phyloP scores from a whole-genome alignment of 53 echinoderm and acorn worm species.

The Arbacia lixula region DNA sequence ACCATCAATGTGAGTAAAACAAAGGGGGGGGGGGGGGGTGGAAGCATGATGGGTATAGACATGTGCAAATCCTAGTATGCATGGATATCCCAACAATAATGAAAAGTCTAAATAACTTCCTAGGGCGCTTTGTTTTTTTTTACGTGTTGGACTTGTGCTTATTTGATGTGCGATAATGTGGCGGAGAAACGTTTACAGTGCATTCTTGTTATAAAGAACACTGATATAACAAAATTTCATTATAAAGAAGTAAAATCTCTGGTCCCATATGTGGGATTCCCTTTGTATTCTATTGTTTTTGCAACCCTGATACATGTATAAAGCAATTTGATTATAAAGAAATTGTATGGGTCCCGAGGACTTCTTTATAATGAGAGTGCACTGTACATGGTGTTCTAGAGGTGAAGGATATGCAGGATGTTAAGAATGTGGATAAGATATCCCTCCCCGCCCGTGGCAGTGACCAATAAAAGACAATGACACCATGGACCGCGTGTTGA shows the following conservation, averaged over 20 bases:
- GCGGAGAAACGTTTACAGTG: conserved; percentile 20
- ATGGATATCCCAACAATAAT: conserved; percentile 23
- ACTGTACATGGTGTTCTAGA: conserved; percentile 11
- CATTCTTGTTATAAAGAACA: conserved; percentile 14
- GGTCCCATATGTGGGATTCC: conserved; percentile 14
- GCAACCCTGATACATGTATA: conserved; percentile 9
- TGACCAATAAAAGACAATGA: conserved; percentile 16
- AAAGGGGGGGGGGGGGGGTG: conserved; percentile 4
- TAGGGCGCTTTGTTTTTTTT: conserved; percentile 3
- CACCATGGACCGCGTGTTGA: conserved; percentile 19
- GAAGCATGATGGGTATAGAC: conserved; percentile 24
- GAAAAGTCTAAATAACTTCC: conserved; percentile 33
- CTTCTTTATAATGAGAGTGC: conserved; percentile 13
- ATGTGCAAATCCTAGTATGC: conserved; percentile 40
- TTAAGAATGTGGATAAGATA: conserved; percentile 23
- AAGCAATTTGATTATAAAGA: conserved; percentile 12
- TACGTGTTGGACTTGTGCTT: neutral
- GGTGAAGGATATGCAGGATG: conserved; percentile 16
- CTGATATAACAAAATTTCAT: conserved; percentile 12
- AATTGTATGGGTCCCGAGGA: conserved; percentile 1
- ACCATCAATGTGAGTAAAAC: too few relatives aligned
- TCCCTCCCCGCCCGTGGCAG: conserved; percentile 11
- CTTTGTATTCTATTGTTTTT: conserved; percentile 21
- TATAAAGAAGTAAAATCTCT: conserved; percentile 3
- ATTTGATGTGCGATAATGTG: conserved; percentile 33